Percentiles rank a stretch among this genome's conserved stretches.
Conservation (phyloP, 1,140 invertebrate species). For the Drosophila littoralis region DNA sequence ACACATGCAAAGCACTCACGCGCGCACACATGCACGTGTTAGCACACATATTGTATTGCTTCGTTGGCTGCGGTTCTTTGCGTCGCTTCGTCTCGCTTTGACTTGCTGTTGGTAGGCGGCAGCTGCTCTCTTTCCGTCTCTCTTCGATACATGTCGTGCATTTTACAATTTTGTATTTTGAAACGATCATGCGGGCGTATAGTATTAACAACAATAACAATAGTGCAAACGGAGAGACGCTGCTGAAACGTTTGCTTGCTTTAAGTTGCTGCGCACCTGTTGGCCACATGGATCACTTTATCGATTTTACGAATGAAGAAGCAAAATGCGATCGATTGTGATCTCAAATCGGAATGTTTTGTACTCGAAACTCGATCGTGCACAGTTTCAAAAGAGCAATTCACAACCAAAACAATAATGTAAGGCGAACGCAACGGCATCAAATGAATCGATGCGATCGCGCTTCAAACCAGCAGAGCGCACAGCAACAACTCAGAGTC, state of each 20-base stretch:
- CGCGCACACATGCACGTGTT: not conserved
- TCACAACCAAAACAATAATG: slow-evolving; percentile 3
- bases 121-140: slow-evolving; percentile 24
- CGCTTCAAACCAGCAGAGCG: too few species aligned
- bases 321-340: slow-evolving; percentile 76
- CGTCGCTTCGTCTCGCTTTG: slow-evolving; percentile 38
- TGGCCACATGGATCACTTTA: slow-evolving; percentile 84
- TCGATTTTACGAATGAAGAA: slow-evolving; percentile 85
- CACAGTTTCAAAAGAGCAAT: slow-evolving; percentile 31
- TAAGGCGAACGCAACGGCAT: slow-evolving; percentile 22
- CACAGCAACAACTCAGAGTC: not conserved
- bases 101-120: not conserved
- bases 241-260: slow-evolving; percentile 18
- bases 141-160: slow-evolving; percentile 20
- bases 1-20: not conserved
- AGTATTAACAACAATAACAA: slow-evolving; percentile 18
- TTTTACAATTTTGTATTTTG: slow-evolving; percentile 55
- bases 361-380: slow-evolving; percentile 49
- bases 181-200: slow-evolving; percentile 73
- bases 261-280: slow-evolving; percentile 52
- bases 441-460: slow-evolving; percentile 12
- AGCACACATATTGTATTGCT: slow-evolving; percentile 4
- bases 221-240: slow-evolving; percentile 10
- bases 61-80: slow-evolving; percentile 27
- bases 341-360: slow-evolving; percentile 73